Conservation (phyloP, 2,113 vertebrate species). For the Phocoena sinus region DNA sequence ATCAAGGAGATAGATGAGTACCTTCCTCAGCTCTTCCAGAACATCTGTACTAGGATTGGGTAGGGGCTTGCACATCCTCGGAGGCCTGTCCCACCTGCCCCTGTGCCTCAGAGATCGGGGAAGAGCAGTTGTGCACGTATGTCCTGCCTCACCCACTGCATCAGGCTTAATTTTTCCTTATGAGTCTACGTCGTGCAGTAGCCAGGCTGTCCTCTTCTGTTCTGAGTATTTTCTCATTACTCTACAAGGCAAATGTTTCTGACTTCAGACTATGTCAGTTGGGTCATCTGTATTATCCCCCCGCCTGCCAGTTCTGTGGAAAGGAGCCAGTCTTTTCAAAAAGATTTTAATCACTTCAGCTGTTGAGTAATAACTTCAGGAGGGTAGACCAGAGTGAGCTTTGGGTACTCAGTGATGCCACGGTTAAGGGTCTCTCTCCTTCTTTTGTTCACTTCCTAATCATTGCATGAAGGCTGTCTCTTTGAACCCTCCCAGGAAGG, state of each 20-base stretch:
- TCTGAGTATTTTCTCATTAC: slow-evolving; percentile 4
- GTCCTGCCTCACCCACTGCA: background rate
- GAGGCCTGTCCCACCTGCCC: background rate
- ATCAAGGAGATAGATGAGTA: background rate
- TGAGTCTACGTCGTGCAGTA: background rate
- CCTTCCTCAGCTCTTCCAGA: background rate
- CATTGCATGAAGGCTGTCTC: background rate
- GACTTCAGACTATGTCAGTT: background rate
- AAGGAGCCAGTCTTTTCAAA: slow-evolving; percentile 33
- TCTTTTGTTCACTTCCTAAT: background rate
- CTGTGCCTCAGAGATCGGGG: background rate
- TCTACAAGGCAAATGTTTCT: background rate
- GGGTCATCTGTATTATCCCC: background rate
- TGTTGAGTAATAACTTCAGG: background rate
- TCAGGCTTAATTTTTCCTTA: background rate
- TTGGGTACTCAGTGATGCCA: background rate
- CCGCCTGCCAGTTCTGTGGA: slow-evolving; percentile 25
- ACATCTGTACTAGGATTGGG: background rate
- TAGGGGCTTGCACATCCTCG: background rate
- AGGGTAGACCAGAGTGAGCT: background rate
- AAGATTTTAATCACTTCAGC: slow-evolving; percentile 8
- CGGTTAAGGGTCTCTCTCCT: background rate
- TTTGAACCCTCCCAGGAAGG: background rate
- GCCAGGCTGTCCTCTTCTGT: background rate
- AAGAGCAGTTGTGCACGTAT: background rate